Base-by-base conservation (phyloP, 23 tunicate species). In the Phallusia fumigata region DNA sequence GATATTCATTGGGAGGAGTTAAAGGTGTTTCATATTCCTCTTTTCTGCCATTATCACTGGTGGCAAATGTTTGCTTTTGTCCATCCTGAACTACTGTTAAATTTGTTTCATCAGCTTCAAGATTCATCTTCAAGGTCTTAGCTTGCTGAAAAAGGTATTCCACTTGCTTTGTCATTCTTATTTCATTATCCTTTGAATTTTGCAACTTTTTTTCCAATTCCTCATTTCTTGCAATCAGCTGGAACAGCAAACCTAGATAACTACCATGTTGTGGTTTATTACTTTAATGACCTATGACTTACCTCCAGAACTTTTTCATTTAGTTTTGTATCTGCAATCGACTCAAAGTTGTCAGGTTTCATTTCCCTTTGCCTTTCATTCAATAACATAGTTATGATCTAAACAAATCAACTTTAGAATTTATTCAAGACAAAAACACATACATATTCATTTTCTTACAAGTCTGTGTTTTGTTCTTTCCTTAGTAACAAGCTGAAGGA, bases 381-480 rank as follows among this genome's bases (percentile, higher is more conserved):
- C 65, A 90, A 52, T 65, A 90, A 44, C 75, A 81, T 76, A 15
- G 84, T 81, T n/a, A 82, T 83, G 44, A 90, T 90, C 95, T 90
- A 81, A 0, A 75, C 32, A 52, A 36, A 83, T 18, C 16, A 80
- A 50, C 15, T 58, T 26, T 35, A 28, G 19, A 3, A 5, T 36
- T 2, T 10, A 34, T 77, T 30, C 35, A 77, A 5, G 11, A 79
- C 24, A 53, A 79, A 30, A 33, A 35, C n/a, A 51, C n/a, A n/a
- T n/a, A n/a, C n/a, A n/a, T n/a, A n/a, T n/a, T n/a, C n/a, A n/a
- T n/a, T n/a, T n/a, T n/a, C 82, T 76, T 32, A 92, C 97, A 40
- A 76, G 64, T 77, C 84, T 80, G 76, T 88, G 85, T 50, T 81
- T 74, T 33, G 75, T 81, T 47, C 79, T 73, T 65, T 92, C 97